phyloP scores from a whole-genome alignment of 2,113 vertebrate genomes.

The Pterophyllum scalare region DNA sequence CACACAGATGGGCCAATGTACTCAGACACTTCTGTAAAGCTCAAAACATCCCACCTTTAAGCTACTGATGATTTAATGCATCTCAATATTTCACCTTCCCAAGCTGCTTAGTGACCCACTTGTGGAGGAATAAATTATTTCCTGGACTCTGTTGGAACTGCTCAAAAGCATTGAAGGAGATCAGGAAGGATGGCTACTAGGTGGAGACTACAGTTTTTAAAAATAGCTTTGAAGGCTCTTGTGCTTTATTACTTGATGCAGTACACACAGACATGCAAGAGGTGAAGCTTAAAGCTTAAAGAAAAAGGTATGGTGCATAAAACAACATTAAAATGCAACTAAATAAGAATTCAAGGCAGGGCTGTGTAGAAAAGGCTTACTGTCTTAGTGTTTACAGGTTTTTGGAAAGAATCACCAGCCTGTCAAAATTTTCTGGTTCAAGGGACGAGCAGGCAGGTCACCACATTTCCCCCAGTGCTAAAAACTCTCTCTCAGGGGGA shows the following conservation, averaged over 20 bases:
- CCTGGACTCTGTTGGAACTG: conserved; percentile 42
- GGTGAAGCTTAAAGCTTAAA: neutral
- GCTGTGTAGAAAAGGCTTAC: neutral
- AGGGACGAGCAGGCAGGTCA: neutral
- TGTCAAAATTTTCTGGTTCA: neutral
- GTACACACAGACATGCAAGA: neutral
- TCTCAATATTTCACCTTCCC: conserved; percentile 71
- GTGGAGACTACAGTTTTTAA: conserved; percentile 40
- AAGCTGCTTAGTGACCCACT: conserved; percentile 71
- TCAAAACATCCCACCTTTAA: conserved; percentile 58
- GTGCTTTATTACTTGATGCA: conserved; percentile 17
- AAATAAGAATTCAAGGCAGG: conserved; percentile 3
- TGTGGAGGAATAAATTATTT: conserved; percentile 71
- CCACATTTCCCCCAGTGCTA: neutral
- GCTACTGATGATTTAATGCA: conserved; percentile 68
- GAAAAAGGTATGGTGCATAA: neutral
- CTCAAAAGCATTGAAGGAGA: conserved; percentile 32
- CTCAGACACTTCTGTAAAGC: conserved; percentile 47
- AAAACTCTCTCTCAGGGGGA: neutral
- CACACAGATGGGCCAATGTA: conserved; percentile 7
- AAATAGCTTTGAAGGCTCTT: conserved; percentile 45
- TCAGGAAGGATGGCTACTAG: conserved; percentile 34
- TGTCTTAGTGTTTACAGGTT: neutral
- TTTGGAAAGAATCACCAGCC: conserved; percentile 1
- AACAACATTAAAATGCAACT: neutral